Base-by-base conservation (phyloP, 2,888 invertebrate genomes). In the Sericinus montela region DNA sequence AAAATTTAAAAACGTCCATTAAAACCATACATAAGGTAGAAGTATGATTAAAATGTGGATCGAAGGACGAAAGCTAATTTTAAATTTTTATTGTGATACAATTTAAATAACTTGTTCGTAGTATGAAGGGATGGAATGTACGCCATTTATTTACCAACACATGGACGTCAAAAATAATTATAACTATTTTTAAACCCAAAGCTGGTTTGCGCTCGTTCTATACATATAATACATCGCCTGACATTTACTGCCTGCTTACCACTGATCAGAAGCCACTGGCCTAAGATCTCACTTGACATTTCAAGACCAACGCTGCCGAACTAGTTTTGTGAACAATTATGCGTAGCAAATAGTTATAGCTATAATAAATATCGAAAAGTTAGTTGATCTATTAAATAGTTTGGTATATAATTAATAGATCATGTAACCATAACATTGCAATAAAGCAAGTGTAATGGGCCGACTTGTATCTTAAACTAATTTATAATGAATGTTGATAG, bases 161-260 rank as follows among this genome's bases (percentile, higher is more conserved):
- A 6, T 25, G 29, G 14, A 38, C 11, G n/a, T n/a, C 15, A 16
- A 29, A 38, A 45, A 48, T 8, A 37, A 39, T 37, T 28, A 39
- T 36, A 14, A 39, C 34, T 28, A 44, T 39, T 35, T 29, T 14
- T 28, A 7, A 16, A 29, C 14, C 10, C 39, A 45, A 52, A 53
- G 51, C 46, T 53, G 46, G 40, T 38, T 43, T 46, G 46, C 48
- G 41, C 40, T 53, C 53, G 46, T 56, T 57, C 34, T 50, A 49
- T 55, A 55, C 48, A 53, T 56, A 57, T 59, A 40, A 8, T 55
- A 54, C 47, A n/a, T n/a, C 53, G 47, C 41, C 52, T 64, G 63
- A 62, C 63, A 63, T 64, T 64, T 63, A 54, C 56, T 56, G 52
- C 57, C 51, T 54, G 45, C 45, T 51, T 54, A 41, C 43, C 51